These are phyloP conservation scores for Silvanus unidentatus DNA, from an alignment of 2,888 invertebrate genomes.

Conservation along the genomic window DNA sequence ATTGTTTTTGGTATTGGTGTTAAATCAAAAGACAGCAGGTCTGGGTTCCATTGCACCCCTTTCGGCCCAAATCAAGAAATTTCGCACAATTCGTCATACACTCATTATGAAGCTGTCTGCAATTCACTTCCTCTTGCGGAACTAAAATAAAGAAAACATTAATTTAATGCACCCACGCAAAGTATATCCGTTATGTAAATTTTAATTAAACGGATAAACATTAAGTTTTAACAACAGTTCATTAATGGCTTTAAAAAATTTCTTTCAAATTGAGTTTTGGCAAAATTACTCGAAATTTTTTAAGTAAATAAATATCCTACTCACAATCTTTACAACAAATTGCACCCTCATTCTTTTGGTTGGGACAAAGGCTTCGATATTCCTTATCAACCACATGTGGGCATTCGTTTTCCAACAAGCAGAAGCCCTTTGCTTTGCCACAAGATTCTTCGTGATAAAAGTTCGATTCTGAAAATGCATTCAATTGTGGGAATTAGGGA, in stretches of 20 bases:
- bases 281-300: too few species aligned
- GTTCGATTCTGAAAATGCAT: constrained; percentile 18
- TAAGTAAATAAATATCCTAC: constrained; percentile 8
- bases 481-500: neutral
- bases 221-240: too few species aligned
- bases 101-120: constrained; percentile 16
- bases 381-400: constrained; percentile 12
- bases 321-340: constrained; percentile 29
- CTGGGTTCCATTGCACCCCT: constrained; percentile 15
- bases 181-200: too few species aligned
- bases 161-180: too few species aligned
- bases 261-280: too few species aligned
- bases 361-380: constrained; percentile 19
- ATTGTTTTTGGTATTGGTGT: too few species aligned
- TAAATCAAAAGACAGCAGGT: constrained; percentile 17
- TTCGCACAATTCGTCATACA: constrained; percentile 14
- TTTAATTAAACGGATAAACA: too few species aligned
- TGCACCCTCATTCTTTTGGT: constrained; percentile 23
- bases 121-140: constrained; percentile 16
- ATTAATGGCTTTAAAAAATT: too few species aligned
- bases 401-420: constrained; percentile 23
- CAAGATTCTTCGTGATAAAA: constrained; percentile 23
- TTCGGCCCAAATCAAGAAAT: constrained; percentile 14
- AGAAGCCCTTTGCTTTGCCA: constrained; percentile 17
- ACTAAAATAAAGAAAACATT: constrained; percentile 8